Evolutionary conservation across 2,888 invertebrate genomes (phyloP), one percentile per base, ranked within the genome.

Genomic region (Tetragnatha montana): DNA sequence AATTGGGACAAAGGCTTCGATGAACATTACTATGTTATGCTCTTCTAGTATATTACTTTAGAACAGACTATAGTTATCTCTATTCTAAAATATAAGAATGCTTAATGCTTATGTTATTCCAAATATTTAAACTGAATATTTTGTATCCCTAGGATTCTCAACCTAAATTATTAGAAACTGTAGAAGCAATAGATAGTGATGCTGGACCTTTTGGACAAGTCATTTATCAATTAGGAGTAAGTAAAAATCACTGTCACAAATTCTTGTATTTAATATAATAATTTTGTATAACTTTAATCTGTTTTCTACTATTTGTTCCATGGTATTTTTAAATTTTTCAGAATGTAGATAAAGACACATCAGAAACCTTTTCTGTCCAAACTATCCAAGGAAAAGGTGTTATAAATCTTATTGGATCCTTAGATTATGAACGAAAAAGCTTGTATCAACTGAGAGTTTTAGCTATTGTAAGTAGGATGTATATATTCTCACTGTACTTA

Each of bases 201-300:
- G 97, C 97, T 94, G 98, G 98, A 78, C 96, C 97, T 70, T 98
- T 97, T 92, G 98, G 98, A 73, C 98, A 98, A 95, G 96, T 98
- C 47, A 95, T 98, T 22, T 98, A 98, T 93, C 95, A 96, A 92
- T 94, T 98, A n/a, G 94, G 97, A 94, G 97, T 92, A 91, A 91
- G 84, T 79, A 82, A 14, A 68, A 1, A 17, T 68, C n/a, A 17
- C n/a, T 14, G 12, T 2, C 68, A 51, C 10, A 12, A 80, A 68
- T 73, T 73, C 12, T 19, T 1, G 12, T 12, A 21, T 12, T 4
- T 2, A 73, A 12, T 73, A 21, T 19, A 73, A 73, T 12, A 19
- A n/a, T 19, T 73, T 1, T 73, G n/a, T 73, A 35, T 19, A n/a
- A n/a, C 35, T 35, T 4, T 35, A 35, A n/a, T n/a, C 49, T 12